Evolutionary conservation across 2,113 vertebrate genomes (phyloP), one percentile per base, ranked within the genome.

Genomic region (Propithecus coquereli): DNA sequence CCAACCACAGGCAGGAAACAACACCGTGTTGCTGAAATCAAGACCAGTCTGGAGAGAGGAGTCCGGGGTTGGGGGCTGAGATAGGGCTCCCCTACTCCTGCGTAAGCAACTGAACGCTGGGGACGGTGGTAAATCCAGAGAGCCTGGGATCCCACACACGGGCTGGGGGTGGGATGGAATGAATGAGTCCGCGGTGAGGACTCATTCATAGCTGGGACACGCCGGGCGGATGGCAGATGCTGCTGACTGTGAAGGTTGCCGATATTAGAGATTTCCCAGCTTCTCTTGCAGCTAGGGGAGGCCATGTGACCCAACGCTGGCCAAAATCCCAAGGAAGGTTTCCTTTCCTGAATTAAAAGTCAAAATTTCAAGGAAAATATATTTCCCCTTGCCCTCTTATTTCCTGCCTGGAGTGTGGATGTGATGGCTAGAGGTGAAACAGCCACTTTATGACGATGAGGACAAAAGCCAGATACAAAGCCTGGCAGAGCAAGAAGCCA

Each of bases 251-350:
- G 50, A 80, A 91, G 54, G 18, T 37, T 3, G 27, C 63, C 25
- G 13, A 45, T 4, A 0, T 81, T 34, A 66, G 30, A 18, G 27
- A 10, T 45, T 79, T 81, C 40, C 88, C 61, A 30, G 76, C 87
- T 76, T 92, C 91, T 57, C 77, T 81, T 92, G 85, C 57, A 88
- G 84, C 87, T 54, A 70, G 3, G 22, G 6, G 25, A 86, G 5
- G 32, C 18, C 50, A 45, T 27, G 25, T 63, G 89, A 68, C 73
- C 70, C 45, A 47, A 17, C 45, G 66, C 63, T 87, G 63, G 9
- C 84, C 52, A 87, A 54, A 85, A 70, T 9, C 22, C 11, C 10
- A 27, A 82, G 91, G 84, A 73, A 73, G 22, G 3, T 45, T 83
- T 93, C 45, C 37, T 45, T 71, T 93, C 54, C 54, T 34, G 20